Evolutionary conservation across 92 coral and sea anemone genomes (phyloP).

Genomic region (Paramuricea clavata): DNA sequence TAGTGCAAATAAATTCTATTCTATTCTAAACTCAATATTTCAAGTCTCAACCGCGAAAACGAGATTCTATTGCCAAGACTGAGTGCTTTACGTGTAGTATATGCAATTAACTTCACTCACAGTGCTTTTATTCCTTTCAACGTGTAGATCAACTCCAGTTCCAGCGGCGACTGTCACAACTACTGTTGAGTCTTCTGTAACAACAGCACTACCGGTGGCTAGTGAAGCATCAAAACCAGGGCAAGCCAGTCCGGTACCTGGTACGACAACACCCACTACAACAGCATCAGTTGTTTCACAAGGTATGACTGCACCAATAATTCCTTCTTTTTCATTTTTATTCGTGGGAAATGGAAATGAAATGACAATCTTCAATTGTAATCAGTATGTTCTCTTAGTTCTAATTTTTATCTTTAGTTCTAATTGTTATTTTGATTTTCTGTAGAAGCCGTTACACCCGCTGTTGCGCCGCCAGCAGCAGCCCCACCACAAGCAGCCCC

Average conservation of each 20-base stretch:
- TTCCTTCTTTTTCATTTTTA: no score
- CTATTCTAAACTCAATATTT: no score
- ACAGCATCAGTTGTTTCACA: not conserved
- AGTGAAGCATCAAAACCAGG: conserved; percentile 35
- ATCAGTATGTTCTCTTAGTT: no score
- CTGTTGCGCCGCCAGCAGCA: not conserved
- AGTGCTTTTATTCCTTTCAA: not conserved
- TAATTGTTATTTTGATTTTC: not conserved
- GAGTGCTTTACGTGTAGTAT: no score
- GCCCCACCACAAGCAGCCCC: not conserved
- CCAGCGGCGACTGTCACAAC: not conserved
- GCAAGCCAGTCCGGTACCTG: conserved; percentile 54
- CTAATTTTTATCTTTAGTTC: not conserved
- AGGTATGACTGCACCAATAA: not conserved
- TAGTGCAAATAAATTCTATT: no score
- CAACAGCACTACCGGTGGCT: not conserved
- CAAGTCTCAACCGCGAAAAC: no score
- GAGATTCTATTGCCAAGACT: no score
- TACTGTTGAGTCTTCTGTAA: not conserved
- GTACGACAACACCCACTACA: conserved; percentile 24
- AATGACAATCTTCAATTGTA: no score
- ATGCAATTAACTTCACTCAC: not conserved
- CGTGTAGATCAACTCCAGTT: conserved; percentile 14
- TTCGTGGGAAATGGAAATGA: no score
- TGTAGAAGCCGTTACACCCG: not conserved